These are phyloP conservation scores for Ictalurus furcatus DNA, from an alignment of 2,113 vertebrate genomes.

Conservation along the genomic window DNA sequence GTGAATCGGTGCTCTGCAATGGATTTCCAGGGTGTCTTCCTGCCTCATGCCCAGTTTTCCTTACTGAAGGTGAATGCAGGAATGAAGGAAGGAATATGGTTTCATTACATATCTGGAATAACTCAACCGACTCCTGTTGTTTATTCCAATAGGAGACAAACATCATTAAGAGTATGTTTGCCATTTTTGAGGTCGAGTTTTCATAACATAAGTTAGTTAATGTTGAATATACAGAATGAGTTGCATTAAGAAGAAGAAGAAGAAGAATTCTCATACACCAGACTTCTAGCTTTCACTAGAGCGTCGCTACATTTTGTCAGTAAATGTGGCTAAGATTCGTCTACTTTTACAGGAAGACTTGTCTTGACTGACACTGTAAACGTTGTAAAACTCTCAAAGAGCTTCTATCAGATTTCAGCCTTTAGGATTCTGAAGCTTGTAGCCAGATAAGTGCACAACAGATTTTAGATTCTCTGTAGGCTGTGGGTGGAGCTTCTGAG, in stretches of 20 bases:
- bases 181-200: neutral
- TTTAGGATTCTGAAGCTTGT: neutral
- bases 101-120: neutral
- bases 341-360: neutral
- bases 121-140: neutral
- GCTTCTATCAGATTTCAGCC: neutral
- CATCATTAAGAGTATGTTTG: neutral
- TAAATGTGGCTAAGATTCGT: neutral
- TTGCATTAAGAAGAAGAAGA: neutral
- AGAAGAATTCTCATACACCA: neutral
- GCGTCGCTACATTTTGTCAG: neutral
- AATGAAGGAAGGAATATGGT: neutral
- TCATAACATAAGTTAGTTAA: neutral
- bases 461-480: neutral
- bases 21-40: neutral
- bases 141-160: neutral
- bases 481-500: neutral
- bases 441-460: neutral
- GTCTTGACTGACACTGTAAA: neutral
- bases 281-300: neutral
- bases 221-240: neutral
- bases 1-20: neutral
- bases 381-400: neutral
- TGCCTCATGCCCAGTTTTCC: neutral
- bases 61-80: neutral